Base-by-base conservation (phyloP, 2,888 invertebrate species). In the Petrolisthes cinctipes region DNA sequence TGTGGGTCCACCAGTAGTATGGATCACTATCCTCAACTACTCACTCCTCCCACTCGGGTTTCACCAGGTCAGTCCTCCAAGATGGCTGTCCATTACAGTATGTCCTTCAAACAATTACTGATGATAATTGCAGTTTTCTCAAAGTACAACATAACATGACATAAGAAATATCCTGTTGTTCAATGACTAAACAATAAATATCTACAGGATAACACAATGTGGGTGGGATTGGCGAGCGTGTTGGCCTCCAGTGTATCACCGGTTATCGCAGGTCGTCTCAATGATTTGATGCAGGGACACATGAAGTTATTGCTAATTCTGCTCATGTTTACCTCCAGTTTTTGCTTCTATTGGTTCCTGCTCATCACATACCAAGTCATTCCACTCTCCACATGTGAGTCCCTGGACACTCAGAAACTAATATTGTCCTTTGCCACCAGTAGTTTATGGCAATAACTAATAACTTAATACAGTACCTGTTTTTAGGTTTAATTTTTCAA, bases 311-410 rank as follows among this genome's bases (percentile, higher is more conserved):
- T 86, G 23, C 57, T 91, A 20, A 86, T 89, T 6, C 23, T 89
- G 23, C 73, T 89, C 11, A 80, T 90, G 76, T 51, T 89, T 4
- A 75, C 56, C 20, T 81, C 82, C 6, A 54, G 78, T 37, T 79
- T 73, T 57, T 89, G 76, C 80, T 88, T 81, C 37, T 89, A 87
- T 75, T 89, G 89, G 89, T 89, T 89, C 37, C 82, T 85, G n/a
- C 87, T 89, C 6, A 76, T 89, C 11, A 82, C 87, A 14, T 82
- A 80, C n/a, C 83, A 76, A 4, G 51, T 78, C 66, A 83, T 83
- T 23, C 9, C 53, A 4, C 17, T 20, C 37, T 51, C n/a, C 9
- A 83, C 37, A 23, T 73, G 54, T 83, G 17, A 6, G 71, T 66
- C 37, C 37, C 0, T 37, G 37, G 1, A 37, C 37, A 37, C 37